phyloP scores from a whole-genome alignment of 1,140 invertebrate genomes.

The Xylocopa sonorina region DNA sequence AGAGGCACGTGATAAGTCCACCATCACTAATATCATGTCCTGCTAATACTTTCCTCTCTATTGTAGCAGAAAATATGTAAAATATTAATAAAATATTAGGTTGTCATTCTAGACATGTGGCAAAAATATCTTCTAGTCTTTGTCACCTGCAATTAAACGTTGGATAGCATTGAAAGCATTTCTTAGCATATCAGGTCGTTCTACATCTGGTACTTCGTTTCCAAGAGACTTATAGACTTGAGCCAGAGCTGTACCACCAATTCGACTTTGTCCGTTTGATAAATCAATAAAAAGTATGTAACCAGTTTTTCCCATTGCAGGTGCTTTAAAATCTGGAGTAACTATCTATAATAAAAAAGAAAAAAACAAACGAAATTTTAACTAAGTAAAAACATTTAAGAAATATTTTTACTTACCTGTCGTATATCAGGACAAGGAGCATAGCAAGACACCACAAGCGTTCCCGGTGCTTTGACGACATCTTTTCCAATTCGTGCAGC shows the following conservation, averaged over 20 bases:
- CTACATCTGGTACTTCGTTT: constrained; percentile 90
- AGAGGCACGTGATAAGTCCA: constrained; percentile 92
- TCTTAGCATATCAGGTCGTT: constrained; percentile 85
- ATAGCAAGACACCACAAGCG: constrained; percentile 96
- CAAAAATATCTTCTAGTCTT: too few relatives aligned
- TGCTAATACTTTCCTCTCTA: constrained; percentile 89
- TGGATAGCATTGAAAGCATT: constrained; percentile 93
- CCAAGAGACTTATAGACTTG: constrained; percentile 95
- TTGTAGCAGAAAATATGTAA: constrained; percentile 16
- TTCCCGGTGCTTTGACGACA: constrained; percentile 94
- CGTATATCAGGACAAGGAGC: constrained; percentile 95
- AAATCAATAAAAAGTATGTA: constrained; percentile 88
- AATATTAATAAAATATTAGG: background rate
- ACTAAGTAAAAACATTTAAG: background rate
- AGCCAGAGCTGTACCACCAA: constrained; percentile 96
- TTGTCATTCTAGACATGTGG: too few relatives aligned
- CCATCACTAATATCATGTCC: constrained; percentile 99
- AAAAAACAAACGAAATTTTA: background rate
- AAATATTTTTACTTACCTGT: constrained; percentile 78
- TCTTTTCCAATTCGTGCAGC: constrained; percentile 90
- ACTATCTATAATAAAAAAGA: constrained; percentile 78
- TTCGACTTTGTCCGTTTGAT: constrained; percentile 84
- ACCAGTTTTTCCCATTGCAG: constrained; percentile 81
- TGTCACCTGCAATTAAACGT: constrained; percentile 88
- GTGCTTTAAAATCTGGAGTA: constrained; percentile 94